Evolutionary conservation across 2,113 vertebrate species (phyloP), one percentile per base, ranked within the genome.

Genomic region (Anoura caudifer): DNA sequence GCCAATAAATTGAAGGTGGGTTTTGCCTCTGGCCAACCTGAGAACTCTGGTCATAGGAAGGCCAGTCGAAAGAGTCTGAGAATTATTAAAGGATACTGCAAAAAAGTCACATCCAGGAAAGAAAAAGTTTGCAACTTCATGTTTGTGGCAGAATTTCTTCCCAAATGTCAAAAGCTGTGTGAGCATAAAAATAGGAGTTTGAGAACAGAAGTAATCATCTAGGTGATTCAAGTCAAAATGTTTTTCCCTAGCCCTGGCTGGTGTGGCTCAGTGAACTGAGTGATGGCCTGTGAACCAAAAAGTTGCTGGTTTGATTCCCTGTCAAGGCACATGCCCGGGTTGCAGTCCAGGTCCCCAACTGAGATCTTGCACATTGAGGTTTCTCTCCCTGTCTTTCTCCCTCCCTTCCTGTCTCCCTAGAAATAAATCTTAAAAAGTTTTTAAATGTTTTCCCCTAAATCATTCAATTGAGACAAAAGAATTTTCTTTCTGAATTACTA

Each of bases 11-110:
- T 81, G 82, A 83, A 93, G 87, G 81, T 61, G 89, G 61, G 76
- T 90, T 97, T 96, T 98, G 97, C 95, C 86, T 97, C 90, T 85
- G 86, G 54, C 91, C 69, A 84, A 47, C 63, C 89, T 95, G 87
- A 97, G 91, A 81, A 67, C 13, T 17, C 43, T 90, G 38, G 22
- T 82, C 47, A 67, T 50, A 90, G 91, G 92, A 94, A 84, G 8
- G 10, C 16, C 76, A 91, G 22, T 61, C 75, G 81, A 76, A 94
- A 89, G 90, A 94, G 26, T 94, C 54, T 86, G 89, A 92, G 87
- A 96, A 93, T 81, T 0, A 47, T 96, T 91, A 61, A 63, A 79
- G 98, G 83, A 72, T 38, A 67, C 85, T 95, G 0, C 0, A 84
- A 77, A 63, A 79, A 94, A 94, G 22, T 54, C 90, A 95, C 7